Conservation (phyloP, 2,888 invertebrate genomes). For the Keiferia lycopersicella region DNA sequence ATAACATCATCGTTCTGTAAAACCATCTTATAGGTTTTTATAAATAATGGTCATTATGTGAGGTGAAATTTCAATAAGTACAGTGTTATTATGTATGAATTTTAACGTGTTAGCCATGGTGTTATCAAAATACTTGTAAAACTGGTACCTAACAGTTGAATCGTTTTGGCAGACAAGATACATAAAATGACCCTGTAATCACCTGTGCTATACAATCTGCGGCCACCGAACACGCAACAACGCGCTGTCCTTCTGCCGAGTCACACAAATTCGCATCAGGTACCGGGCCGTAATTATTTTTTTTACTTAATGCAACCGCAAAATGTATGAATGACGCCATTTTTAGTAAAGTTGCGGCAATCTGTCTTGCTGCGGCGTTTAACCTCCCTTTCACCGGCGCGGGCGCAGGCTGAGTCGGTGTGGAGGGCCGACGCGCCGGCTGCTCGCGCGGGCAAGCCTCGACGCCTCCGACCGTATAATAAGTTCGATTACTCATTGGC, state of each 20-base stretch:
- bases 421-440: conserved; percentile 58
- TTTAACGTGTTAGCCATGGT: no score
- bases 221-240: conserved; percentile 30
- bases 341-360: conserved; percentile 76
- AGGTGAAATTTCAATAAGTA: no score
- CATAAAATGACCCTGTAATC: neutral
- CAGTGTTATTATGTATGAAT: no score
- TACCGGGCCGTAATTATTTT: conserved; percentile 55
- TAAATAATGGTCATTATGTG: no score
- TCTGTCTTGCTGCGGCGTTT: conserved; percentile 66
- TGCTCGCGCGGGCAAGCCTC: conserved; percentile 38
- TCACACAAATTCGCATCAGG: conserved; percentile 43
- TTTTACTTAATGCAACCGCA: conserved; percentile 65
- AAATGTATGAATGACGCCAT: conserved; percentile 77
- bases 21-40: no score
- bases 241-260: conserved; percentile 44
- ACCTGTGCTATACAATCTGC: conserved; percentile 1
- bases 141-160: neutral
- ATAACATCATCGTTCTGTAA: no score
- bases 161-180: neutral
- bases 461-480: conserved; percentile 22
- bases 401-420: conserved; percentile 41
- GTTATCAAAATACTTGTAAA: neutral
- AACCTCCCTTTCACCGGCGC: conserved; percentile 76
- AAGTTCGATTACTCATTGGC: conserved; percentile 29